These are phyloP conservation scores for Aulostomus chinensis DNA, from an alignment of 2,797 vertebrate genomes.

Conservation along the genomic window DNA sequence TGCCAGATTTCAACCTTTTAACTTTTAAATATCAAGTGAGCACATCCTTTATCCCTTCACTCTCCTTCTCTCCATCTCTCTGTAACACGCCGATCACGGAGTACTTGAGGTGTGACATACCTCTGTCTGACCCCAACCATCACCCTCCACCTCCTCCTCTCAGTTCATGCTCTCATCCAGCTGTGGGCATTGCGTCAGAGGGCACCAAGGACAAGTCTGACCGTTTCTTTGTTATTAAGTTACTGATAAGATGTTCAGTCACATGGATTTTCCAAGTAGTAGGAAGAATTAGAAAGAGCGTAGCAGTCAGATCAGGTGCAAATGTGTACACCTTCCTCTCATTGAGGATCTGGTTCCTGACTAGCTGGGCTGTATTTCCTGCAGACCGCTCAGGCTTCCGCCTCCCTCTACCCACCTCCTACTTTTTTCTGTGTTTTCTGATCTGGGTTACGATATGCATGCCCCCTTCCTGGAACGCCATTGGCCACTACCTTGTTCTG, in stretches of 20 bases:
- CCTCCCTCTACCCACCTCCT: conserved; percentile 51
- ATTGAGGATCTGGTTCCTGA: conserved; percentile 21
- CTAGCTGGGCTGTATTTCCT: conserved; percentile 40
- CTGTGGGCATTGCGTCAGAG: conserved; percentile 49
- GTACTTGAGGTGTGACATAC: no score
- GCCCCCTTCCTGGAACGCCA: conserved; percentile 58
- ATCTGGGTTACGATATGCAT: conserved; percentile 81
- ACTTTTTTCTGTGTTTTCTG: conserved; percentile 59
- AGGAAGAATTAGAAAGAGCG: no score
- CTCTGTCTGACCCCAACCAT: conserved; percentile 59
- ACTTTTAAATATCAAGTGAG: no score
- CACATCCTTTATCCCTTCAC: no score
- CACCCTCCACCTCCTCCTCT: conserved; percentile 37
- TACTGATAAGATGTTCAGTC: no score
- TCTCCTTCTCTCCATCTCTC: no score
- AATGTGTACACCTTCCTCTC: conserved; percentile 18
- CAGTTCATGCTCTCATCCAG: conserved; percentile 63
- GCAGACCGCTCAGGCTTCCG: conserved; percentile 69
- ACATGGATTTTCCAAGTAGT: no score
- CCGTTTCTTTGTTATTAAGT: no score
- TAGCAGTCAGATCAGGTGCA: conserved; percentile 10
- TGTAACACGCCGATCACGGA: no score
- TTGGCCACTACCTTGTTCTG: conserved; percentile 40
- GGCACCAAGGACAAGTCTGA: conserved; percentile 35
- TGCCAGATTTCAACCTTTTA: no score